Evolutionary conservation across 2,888 invertebrate species (phyloP), one percentile per base, ranked within the genome.

Genomic region (Schrankia costaestrigalis): DNA sequence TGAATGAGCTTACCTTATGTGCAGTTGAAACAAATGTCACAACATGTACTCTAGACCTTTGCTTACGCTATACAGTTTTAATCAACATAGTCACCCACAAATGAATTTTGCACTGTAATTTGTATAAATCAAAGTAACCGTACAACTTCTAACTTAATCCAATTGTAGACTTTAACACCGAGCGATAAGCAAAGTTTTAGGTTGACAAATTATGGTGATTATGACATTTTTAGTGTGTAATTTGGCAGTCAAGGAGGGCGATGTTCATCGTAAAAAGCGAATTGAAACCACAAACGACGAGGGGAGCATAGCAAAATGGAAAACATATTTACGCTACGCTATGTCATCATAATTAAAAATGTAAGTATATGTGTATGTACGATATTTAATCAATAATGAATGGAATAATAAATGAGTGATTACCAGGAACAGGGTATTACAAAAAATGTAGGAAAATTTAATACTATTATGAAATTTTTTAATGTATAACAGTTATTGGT

Each of bases 261-360:
- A 78, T 56, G 71, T 58, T 75, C 52, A 30, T 46, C 69, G 78
- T 84, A 87, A 86, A 87, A 86, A 86, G 79, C 64, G 78, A 83
- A 87, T 86, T 85, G 83, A 85, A 86, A 84, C 84, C 85, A 75
- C 87, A 80, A 84, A 84, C 83, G 80, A 84, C 76, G 78, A 79
- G 76, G 67, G 71, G 76, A 76, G 68, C 56, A 43, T 41, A 46
- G 43, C 39, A 46, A 41, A 58, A 35, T 45, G 41, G 17, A 29
- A 38, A 49, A 34, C 35, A 56, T 4, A 26, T 11, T 41, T 7
- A 56, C 39, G 11, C 23, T 38, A 42, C 35, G 40, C 53, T 37
- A 31, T 17, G 32, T 26, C 38, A 38, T 13, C 10, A 10, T 13
- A 9, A 25, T 2, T 14, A 4, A 4, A 3, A n/a, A n/a, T n/a